phyloP scores from a whole-genome alignment of 2,888 invertebrate species.

The Spodoptera littoralis region DNA sequence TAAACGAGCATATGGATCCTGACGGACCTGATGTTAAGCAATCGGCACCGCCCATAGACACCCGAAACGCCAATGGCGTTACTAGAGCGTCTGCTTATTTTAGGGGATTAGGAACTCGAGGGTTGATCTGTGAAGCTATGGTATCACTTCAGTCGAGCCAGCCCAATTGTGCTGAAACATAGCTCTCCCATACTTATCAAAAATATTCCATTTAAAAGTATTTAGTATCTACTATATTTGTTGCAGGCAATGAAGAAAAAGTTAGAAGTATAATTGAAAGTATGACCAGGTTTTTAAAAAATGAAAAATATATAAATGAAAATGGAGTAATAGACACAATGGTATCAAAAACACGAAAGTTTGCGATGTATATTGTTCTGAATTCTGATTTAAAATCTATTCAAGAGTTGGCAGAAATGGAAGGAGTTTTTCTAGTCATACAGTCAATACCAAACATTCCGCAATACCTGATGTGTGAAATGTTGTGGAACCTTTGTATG shows the following conservation, averaged over 20 bases:
- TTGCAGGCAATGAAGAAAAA: constrained; percentile 82
- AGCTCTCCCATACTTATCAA: too few relatives aligned
- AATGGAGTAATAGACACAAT: constrained; percentile 59
- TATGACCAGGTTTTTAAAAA: constrained; percentile 68
- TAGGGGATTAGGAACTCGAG: too few relatives aligned
- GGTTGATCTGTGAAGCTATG: too few relatives aligned
- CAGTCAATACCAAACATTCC: constrained; percentile 79
- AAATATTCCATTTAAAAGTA: too few relatives aligned
- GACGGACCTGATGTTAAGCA: too few relatives aligned
- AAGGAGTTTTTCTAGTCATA: constrained; percentile 74
- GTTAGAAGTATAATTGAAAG: constrained; percentile 67
- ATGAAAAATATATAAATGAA: constrained; percentile 67
- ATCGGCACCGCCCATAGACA: too few relatives aligned
- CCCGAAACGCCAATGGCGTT: too few relatives aligned
- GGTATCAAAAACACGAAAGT: constrained; percentile 65
- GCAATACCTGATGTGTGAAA: constrained; percentile 78
- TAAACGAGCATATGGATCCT: too few relatives aligned
- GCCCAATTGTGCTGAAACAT: too few relatives aligned
- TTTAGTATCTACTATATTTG: constrained; percentile 1
- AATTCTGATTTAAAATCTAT: constrained; percentile 76
- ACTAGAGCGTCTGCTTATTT: too few relatives aligned
- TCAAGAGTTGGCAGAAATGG: constrained; percentile 71
- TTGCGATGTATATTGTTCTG: constrained; percentile 76
- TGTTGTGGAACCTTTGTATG: constrained; percentile 78
- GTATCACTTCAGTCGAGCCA: too few relatives aligned